Conservation (phyloP, 2,888 invertebrate species). For the Clitarchus hookeri region DNA sequence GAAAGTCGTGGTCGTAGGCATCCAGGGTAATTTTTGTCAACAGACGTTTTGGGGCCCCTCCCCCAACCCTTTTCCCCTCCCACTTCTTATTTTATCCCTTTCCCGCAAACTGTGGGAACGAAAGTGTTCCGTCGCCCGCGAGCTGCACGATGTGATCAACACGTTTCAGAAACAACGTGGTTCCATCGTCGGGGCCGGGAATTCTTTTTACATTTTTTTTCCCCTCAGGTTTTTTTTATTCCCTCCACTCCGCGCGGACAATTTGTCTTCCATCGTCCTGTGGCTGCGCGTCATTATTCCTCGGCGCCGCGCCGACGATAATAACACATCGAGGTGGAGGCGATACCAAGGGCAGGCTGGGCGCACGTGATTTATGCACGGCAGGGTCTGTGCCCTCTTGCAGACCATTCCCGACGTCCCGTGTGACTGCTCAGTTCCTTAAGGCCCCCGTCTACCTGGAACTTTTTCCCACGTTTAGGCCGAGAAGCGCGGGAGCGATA, state of each 20-base stretch:
- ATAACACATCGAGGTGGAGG: background rate
- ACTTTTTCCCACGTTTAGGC: too few species aligned
- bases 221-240: background rate
- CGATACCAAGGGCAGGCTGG: background rate
- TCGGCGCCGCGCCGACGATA: background rate
- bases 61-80: background rate
- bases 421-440: too few species aligned
- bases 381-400: background rate
- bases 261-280: background rate
- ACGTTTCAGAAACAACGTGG: background rate
- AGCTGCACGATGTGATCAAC: too few species aligned
- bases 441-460: too few species aligned
- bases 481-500: too few species aligned
- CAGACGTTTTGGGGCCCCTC: background rate
- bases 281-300: background rate
- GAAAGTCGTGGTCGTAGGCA: background rate
- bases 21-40: too few species aligned
- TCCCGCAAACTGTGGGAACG: conserved; percentile 1
- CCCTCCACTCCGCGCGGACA: background rate
- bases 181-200: background rate
- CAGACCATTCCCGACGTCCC: too few species aligned
- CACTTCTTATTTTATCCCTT: too few species aligned
- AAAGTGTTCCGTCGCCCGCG: background rate
- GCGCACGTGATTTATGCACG: background rate
- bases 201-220: background rate